These are phyloP conservation scores for Lagopus leucura DNA, from an alignment of 2,113 vertebrate genomes.

Conservation along the genomic window DNA sequence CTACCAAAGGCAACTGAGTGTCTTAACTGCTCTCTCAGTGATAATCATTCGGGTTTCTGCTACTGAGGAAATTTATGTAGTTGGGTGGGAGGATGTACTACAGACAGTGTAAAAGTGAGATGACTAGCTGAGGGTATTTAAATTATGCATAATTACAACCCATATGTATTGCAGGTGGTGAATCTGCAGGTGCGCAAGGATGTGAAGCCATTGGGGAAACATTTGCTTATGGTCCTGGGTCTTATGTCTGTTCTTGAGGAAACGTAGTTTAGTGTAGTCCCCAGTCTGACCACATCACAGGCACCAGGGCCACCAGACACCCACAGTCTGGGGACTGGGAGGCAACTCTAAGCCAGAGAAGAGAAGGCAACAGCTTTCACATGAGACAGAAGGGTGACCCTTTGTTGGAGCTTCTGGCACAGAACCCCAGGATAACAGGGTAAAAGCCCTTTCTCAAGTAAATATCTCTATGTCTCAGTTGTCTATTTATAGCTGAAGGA, in stretches of 20 bases:
- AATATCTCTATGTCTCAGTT: background rate
- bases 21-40: background rate
- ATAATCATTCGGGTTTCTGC: background rate
- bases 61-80: constrained; percentile 18
- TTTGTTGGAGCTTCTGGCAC: background rate
- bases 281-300: background rate
- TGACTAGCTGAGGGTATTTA: background rate
- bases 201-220: background rate
- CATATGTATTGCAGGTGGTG: background rate
- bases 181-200: background rate
- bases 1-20: constrained; percentile 3
- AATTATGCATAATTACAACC: background rate
- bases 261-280: background rate
- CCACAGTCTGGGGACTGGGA: rapidly evolving
- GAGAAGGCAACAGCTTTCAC: background rate
- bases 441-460: background rate
- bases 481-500: background rate
- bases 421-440: background rate
- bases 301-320: background rate
- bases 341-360: background rate
- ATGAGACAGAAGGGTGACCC: background rate
- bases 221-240: background rate
- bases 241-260: background rate
- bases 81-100: background rate
- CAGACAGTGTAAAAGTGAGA: background rate